Conservation (phyloP, 2,113 vertebrate species). For the Python bivittatus region DNA sequence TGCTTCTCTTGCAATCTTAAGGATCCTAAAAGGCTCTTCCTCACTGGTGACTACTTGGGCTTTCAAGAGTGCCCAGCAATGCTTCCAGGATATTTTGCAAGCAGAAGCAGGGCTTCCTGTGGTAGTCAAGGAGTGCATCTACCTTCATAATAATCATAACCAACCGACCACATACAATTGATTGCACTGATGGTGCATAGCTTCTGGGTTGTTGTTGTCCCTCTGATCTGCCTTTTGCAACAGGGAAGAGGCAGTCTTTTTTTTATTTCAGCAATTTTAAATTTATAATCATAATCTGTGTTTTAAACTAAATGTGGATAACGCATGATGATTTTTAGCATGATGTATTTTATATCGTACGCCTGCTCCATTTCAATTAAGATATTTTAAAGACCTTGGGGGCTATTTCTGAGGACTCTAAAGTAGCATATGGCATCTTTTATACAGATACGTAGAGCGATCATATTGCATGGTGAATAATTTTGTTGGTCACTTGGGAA, state of each 20-base stretch:
- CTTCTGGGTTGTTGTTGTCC: not conserved
- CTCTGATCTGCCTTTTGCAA: not conserved
- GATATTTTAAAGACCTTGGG: not conserved
- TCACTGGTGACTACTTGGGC: not conserved
- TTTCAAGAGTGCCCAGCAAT: not conserved
- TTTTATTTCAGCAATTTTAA: not conserved
- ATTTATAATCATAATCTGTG: not conserved
- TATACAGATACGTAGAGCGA: not conserved
- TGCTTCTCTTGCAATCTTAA: not conserved
- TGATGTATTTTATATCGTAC: not conserved
- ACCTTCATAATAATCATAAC: not conserved
- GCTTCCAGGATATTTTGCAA: not conserved
- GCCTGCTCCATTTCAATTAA: not conserved
- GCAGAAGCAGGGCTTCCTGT: not conserved
- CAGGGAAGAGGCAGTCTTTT: not conserved
- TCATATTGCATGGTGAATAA: not conserved
- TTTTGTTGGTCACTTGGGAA: not conserved
- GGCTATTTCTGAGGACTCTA: not conserved
- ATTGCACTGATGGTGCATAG: not conserved
- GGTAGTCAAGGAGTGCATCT: not conserved
- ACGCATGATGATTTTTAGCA: not conserved
- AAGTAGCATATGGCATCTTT: not conserved
- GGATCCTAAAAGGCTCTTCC: not conserved
- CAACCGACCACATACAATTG: not conserved
- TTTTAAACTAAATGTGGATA: not conserved